Conservation (phyloP, 2,113 vertebrate species). For the Cichladusa arquata region DNA sequence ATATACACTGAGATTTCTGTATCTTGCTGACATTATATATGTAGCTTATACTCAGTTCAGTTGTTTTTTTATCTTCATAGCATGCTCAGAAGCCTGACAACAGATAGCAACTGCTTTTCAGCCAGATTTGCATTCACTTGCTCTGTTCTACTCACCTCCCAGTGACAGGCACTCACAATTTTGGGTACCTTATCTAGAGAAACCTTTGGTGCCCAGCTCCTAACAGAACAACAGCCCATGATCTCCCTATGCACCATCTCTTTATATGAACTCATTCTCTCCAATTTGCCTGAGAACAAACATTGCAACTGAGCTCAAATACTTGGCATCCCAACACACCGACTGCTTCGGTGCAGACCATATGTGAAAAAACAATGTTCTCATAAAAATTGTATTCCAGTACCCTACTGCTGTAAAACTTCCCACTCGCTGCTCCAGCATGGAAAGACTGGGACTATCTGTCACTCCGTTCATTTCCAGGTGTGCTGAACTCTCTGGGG, state of each 20-base stretch:
- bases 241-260: neutral
- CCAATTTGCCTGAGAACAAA: neutral
- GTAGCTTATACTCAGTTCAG: neutral
- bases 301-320: neutral
- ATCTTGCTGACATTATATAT: neutral
- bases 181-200: neutral
- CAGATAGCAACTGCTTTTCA: neutral
- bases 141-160: neutral
- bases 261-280: neutral
- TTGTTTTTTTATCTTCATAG: neutral
- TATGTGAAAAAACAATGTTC: neutral
- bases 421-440: accelerated
- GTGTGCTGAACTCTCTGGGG: constrained; percentile 36
- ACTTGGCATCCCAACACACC: neutral
- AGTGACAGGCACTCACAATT: neutral
- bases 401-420: neutral
- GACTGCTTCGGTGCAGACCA: neutral
- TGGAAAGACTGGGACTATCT: neutral
- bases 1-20: neutral
- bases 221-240: neutral
- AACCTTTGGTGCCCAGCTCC: neutral
- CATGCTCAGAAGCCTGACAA: neutral
- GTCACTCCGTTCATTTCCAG: constrained; percentile 1
- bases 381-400: neutral
- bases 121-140: neutral